These are phyloP conservation scores for Microcebus murinus DNA, from an alignment of 2,113 vertebrate genomes.

Conservation along the genomic window DNA sequence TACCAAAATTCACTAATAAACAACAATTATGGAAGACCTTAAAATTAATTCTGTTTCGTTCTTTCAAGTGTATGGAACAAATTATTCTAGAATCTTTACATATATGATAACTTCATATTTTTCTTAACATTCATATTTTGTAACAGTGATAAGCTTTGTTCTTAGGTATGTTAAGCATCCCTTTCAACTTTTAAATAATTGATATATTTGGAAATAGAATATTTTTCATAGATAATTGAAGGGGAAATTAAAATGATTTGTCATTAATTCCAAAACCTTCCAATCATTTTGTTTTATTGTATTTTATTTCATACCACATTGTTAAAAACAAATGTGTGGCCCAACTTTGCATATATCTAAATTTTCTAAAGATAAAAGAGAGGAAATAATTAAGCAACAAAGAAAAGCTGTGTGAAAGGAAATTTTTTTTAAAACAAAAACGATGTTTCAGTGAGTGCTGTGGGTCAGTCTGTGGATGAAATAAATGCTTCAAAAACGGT, in stretches of 20 bases:
- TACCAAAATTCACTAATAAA: neutral
- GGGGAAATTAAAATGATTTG: neutral
- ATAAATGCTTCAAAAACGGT: neutral
- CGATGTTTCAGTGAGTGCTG: neutral
- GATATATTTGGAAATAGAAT: neutral
- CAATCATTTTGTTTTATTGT: neutral
- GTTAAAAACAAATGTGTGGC: neutral
- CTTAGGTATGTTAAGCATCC: neutral
- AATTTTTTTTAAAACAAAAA: neutral
- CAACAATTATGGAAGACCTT: neutral
- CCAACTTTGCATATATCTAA: conserved; percentile 31
- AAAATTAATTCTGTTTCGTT: neutral
- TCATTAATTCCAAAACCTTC: conserved; percentile 14
- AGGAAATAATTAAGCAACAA: conserved; percentile 40
- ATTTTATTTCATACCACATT: conserved; percentile 18
- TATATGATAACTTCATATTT: neutral
- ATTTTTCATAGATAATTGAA: neutral
- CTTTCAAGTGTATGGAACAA: neutral
- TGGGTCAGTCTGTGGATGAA: neutral
- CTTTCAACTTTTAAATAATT: conserved; percentile 22
- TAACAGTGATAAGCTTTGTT: neutral
- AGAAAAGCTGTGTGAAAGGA: neutral
- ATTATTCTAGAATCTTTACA: neutral
- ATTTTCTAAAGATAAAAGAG: conserved; percentile 46
- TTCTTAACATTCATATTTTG: neutral